phyloP scores from a whole-genome alignment of 2,888 invertebrate species.

The Tolmerus cingulatus region DNA sequence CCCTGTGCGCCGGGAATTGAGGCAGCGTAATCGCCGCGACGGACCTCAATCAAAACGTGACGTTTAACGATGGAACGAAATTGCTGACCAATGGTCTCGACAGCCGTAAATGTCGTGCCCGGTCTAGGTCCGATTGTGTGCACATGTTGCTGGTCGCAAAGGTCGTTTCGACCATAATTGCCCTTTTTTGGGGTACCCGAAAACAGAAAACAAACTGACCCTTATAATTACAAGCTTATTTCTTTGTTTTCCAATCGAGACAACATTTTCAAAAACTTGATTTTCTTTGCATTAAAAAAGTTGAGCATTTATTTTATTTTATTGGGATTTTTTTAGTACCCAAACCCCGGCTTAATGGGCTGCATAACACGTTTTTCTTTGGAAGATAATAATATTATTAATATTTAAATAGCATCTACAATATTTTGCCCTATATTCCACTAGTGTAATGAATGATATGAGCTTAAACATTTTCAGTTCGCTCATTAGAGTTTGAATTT shows the following conservation, averaged over 20 bases:
- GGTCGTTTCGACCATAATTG: not conserved
- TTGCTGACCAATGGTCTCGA: not conserved
- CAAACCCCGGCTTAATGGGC: no score
- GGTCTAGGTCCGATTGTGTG: not conserved
- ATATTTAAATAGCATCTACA: no score
- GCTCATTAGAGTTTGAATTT: no score
- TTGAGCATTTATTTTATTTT: no score
- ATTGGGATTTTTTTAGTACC: no score
- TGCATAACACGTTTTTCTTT: no score
- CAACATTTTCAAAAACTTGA: no score
- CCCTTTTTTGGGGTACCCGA: not conserved
- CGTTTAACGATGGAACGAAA: constrained; percentile 3
- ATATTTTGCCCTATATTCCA: no score
- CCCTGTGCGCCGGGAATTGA: not conserved
- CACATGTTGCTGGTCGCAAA: not conserved
- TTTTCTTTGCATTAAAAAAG: no score
- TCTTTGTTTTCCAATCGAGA: not conserved
- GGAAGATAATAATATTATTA: no score
- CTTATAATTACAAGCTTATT: not conserved
- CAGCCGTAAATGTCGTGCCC: not conserved
- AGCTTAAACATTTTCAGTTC: no score
- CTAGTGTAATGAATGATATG: no score
- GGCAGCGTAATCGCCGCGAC: not conserved
- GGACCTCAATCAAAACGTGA: constrained; percentile 16
- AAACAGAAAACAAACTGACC: not conserved